Percentiles rank a stretch among this genome's conserved stretches.
Conservation (phyloP, 1,140 invertebrate genomes). For the Brachionus koreanus region DNA sequence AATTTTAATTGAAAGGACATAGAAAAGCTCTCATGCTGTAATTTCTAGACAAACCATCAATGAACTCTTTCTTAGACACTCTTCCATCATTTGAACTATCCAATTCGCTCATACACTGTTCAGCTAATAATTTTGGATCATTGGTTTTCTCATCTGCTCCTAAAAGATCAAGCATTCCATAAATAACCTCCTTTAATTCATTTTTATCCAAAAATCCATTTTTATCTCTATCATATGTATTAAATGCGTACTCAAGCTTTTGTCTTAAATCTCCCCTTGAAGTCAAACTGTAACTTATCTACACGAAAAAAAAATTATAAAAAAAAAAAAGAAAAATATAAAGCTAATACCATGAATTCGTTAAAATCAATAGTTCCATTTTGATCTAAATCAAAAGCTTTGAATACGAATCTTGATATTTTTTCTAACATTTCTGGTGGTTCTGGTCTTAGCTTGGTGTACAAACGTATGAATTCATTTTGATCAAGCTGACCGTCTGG, state of each 20-base stretch:
- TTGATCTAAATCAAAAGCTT: conserved; percentile 17
- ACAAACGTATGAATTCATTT: neutral
- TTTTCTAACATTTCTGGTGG: neutral
- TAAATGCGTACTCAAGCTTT: conserved; percentile 39
- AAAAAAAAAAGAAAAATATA: too few species aligned
- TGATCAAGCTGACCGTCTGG: neutral
- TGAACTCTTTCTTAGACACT: conserved; percentile 39
- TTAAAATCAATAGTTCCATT: conserved; percentile 36
- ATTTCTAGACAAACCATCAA: conserved; percentile 25
- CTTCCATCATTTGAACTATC: conserved; percentile 2
- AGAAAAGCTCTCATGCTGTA: conserved; percentile 20
- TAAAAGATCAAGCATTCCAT: conserved; percentile 33
- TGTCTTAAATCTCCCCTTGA: conserved; percentile 22
- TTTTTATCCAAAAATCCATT: neutral
- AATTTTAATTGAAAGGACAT: conserved; percentile 25
- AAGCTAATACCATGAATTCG: conserved; percentile 17
- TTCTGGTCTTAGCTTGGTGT: conserved; percentile 21
- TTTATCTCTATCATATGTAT: conserved; percentile 14
- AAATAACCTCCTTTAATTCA: conserved; percentile 7
- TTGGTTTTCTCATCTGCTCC: conserved; percentile 18
- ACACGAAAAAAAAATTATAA: neutral
- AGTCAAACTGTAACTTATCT: conserved; percentile 37
- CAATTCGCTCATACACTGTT: conserved; percentile 27
- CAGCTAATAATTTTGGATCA: neutral
- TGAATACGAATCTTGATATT: conserved; percentile 22